phyloP scores from a whole-genome alignment of 2,797 vertebrate genomes.

The Neopelma chrysocephalum region DNA sequence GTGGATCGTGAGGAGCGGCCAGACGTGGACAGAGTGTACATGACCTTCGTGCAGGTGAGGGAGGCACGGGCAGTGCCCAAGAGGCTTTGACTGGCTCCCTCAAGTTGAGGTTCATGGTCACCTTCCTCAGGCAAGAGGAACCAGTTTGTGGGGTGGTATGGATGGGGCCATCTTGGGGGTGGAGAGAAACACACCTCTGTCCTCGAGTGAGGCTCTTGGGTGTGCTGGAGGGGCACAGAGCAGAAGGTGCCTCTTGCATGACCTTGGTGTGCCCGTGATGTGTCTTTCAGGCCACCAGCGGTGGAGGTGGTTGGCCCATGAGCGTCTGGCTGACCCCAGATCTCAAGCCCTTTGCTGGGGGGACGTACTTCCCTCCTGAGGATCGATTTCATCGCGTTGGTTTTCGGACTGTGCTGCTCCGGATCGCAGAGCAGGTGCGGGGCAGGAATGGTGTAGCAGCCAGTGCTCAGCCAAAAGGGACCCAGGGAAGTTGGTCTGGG shows the following conservation, averaged over 20 bases:
- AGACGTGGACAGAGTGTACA: slow-evolving; percentile 95
- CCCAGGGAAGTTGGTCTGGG: background rate
- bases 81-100: background rate
- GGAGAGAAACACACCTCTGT: background rate
- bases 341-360: slow-evolving; percentile 89
- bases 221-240: background rate
- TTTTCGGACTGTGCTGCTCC: slow-evolving; percentile 86
- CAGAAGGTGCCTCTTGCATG: background rate
- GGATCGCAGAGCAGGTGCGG: slow-evolving; percentile 85
- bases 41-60: slow-evolving; percentile 91
- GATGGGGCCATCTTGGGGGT: fast-evolving
- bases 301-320: slow-evolving; percentile 96
- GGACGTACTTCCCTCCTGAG: slow-evolving; percentile 91
- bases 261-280: fast-evolving
- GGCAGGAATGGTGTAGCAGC: background rate
- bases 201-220: background rate
- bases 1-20: slow-evolving; percentile 94
- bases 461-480: background rate
- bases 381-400: slow-evolving; percentile 83
- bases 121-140: background rate
- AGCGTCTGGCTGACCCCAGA: slow-evolving; percentile 94
- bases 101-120: background rate
- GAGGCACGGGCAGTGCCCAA: fast-evolving
- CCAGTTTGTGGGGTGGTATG: background rate
- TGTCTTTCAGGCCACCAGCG: slow-evolving; percentile 85